Base-by-base conservation (phyloP, 1,140 invertebrate genomes). In the Neoseiulus cucumeris region DNA sequence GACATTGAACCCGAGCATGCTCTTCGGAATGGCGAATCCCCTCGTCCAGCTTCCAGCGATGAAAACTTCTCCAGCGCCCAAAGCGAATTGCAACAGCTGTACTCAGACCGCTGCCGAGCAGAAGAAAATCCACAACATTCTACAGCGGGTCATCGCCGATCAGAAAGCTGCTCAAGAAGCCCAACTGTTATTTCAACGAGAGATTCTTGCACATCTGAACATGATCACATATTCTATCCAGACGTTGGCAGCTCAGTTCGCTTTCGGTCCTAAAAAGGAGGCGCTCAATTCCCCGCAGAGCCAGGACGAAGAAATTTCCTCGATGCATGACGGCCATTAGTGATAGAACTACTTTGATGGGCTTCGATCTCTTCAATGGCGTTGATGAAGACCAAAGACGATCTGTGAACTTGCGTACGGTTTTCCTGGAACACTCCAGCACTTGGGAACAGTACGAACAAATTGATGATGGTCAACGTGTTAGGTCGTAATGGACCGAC, bases 151-250 rank as follows among this genome's bases (percentile, higher is more conserved):
- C 33, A 59, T 59, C 9, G 51, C 51, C 22, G 51, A 59, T 25
- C 51, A 59, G 51, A 59, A 59, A 59, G 51, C 51, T 5, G 33
- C 51, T 59, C 51, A 59, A 33, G 51, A 59, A 18, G 33, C 14
- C 51, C 51, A 59, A 9, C 22, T 59, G 17, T 29, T 59, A 33
- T 59, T 59, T 25, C 51, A 59, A 20, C 14, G 51, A 25, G 51
- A 59, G 22, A 59, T 59, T 20, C 51, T 59, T 20, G 51, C 51
- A 20, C 51, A 59, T 33, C 51, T 59, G 14, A 59, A 59, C 22
- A 59, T 59, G 51, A 59, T 59, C 51, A 59, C 51, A 14, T 59
- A 59, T 59, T 59, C 51, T 25, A 59, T 59, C 4, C 51, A 59
- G 51, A 59, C 51, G 22, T 20, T 59, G 22, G 51, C 51, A 2